phyloP scores from a whole-genome alignment of 2,113 vertebrate genomes.

The Psettodes erumei region DNA sequence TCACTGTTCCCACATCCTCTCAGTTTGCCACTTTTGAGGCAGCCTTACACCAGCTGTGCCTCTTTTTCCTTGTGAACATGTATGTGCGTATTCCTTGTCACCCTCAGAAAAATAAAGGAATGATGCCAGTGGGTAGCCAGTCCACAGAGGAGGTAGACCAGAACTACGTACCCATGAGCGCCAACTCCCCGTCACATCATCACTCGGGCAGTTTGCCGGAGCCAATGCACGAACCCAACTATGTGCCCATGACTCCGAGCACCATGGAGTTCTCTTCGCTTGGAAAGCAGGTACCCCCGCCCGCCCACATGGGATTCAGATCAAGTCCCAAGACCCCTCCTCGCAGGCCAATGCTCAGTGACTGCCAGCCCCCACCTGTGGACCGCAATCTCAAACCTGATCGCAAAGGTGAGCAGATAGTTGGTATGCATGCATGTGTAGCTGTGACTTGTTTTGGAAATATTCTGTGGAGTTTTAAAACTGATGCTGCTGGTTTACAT shows the following conservation, averaged over 20 bases:
- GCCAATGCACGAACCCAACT: slow-evolving; percentile 94
- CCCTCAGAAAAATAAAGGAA: slow-evolving; percentile 93
- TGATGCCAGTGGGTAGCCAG: slow-evolving; percentile 89
- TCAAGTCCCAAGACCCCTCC: slow-evolving; percentile 98
- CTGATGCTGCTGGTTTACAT: slow-evolving; percentile 30
- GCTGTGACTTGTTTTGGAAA: slow-evolving; percentile 7
- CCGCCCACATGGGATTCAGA: slow-evolving; percentile 98
- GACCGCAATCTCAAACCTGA: slow-evolving; percentile 98
- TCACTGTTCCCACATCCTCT: not conserved
- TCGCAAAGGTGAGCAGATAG: slow-evolving; percentile 92
- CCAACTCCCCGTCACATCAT: slow-evolving; percentile 94
- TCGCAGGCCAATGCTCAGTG: slow-evolving; percentile 88
- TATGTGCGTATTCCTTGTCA: not conserved
- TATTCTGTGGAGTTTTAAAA: not conserved
- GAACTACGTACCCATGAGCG: slow-evolving; percentile 99
- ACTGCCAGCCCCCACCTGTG: slow-evolving; percentile 96
- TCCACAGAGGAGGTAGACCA: slow-evolving; percentile 95
- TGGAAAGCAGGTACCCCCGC: slow-evolving; percentile 98
- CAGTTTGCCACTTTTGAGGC: not conserved
- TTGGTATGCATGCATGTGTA: slow-evolving; percentile 29
- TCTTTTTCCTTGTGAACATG: not conserved
- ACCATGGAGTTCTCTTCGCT: slow-evolving; percentile 95
- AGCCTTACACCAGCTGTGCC: not conserved
- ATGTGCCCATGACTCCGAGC: slow-evolving; percentile 97
- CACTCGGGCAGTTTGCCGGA: slow-evolving; percentile 93